Evolutionary conservation across 2,888 invertebrate genomes (phyloP).

Genomic region (Drosophila leonis): DNA sequence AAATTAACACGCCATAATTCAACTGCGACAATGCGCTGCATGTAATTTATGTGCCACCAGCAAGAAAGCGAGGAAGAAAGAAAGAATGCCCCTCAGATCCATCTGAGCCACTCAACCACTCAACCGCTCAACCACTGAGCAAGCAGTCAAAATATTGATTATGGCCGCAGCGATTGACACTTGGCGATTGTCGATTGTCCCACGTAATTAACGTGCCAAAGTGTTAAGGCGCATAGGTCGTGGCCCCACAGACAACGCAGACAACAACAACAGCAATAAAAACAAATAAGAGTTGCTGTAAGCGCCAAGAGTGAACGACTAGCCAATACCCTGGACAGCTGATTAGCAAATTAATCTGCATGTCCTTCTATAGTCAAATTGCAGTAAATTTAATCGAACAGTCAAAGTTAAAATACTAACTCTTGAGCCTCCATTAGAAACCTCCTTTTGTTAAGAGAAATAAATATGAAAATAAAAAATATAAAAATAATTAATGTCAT

Average conservation of each 20-base stretch:
- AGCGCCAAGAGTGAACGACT: background rate
- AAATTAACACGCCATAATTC: slow-evolving; percentile 80
- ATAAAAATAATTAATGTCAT: background rate
- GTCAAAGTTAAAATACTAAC: no score
- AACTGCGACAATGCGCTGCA: slow-evolving; percentile 79
- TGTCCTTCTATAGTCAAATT: no score
- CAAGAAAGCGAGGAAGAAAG: slow-evolving; percentile 37
- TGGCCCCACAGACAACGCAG: slow-evolving; percentile 33
- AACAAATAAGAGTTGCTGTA: slow-evolving; percentile 3
- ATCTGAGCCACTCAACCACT: slow-evolving; percentile 10
- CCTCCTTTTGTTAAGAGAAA: background rate
- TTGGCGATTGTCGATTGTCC: slow-evolving; percentile 76
- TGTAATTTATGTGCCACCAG: slow-evolving; percentile 73
- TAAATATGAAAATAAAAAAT: background rate
- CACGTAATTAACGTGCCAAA: slow-evolving; percentile 78
- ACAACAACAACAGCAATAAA: slow-evolving; percentile 11
- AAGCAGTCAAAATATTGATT: slow-evolving; percentile 75
- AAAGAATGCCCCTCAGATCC: slow-evolving; percentile 21
- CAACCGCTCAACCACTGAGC: slow-evolving; percentile 42
- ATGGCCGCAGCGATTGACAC: slow-evolving; percentile 74
- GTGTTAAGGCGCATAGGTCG: slow-evolving; percentile 72
- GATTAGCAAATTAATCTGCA: no score
- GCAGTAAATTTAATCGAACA: no score
- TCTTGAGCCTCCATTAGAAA: no score
- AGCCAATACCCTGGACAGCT: background rate